Base-by-base conservation (phyloP, 2,888 invertebrate species). In the Parnassius glacialis region DNA sequence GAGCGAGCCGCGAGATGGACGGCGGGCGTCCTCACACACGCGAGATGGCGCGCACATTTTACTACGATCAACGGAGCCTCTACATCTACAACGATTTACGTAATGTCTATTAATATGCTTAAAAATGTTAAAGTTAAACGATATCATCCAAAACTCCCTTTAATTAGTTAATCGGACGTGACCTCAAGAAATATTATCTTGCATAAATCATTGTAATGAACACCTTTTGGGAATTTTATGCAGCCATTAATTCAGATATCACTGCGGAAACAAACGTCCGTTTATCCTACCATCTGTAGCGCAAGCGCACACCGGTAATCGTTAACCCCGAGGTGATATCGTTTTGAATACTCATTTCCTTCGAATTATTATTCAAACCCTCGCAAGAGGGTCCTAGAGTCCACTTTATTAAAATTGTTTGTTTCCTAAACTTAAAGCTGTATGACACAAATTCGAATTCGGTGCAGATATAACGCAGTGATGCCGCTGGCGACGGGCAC, bases 271-370 rank as follows among this genome's bases (percentile, higher is more conserved):
- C 90, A 90, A 90, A 90, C 89, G 90, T 91, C 90, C 85, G 89
- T 84, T 90, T 89, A 89, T 90, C 87, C 88, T 74, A 78, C 88
- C 90, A 91, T 91, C 91, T 90, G 89, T 84, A 85, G 85, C 82
- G 86, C 87, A 87, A 84, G 88, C 87, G 89, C 88, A 80, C 90
- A 80, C 87, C 85, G 87, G 90, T 88, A 88, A 91, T 90, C 91
- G 90, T 91, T 91, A 90, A 90, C 91, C 91, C 90, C 79, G 90
- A 87, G 91, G 91, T 91, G 91, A 90, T 91, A 91, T 90, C 89
- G 90, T 90, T 90, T 90, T 88, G 82, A 90, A 90, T 89, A 88
- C 87, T 81, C 85, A 88, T 87, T 91, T 85, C 84, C 83, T 86
- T 85, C 84, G 81, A 83, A 83, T 86, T 86, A 85, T 84, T 85